A percentile compares a stretch with the other conserved stretches of the same genome.
Evolutionary conservation across 1,140 invertebrate genomes (phyloP).

Genomic region (Drosophila bocki): DNA sequence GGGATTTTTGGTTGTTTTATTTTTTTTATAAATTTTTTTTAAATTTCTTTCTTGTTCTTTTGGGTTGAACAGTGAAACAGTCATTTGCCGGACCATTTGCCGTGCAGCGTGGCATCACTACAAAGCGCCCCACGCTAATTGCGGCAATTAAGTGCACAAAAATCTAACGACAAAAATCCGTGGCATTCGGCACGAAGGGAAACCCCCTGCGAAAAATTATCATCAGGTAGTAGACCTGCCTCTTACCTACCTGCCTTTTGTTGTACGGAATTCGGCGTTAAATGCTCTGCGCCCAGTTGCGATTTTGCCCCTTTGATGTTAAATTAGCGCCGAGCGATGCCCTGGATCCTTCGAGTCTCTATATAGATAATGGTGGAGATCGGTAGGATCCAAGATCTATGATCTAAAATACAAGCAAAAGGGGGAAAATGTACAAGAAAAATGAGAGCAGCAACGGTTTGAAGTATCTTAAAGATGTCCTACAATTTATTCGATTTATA

Average conservation of each 20-base stretch:
- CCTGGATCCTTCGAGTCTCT: slow-evolving; percentile 5
- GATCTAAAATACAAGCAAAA: slow-evolving; percentile 46
- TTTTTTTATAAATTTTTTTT: not conserved
- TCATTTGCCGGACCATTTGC: slow-evolving; percentile 72
- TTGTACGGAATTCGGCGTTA: slow-evolving; percentile 74
- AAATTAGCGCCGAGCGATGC: slow-evolving; percentile 62
- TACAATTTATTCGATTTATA: not conserved
- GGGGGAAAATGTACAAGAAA: slow-evolving; percentile 28
- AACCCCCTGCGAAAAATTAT: not conserved
- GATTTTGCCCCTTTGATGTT: slow-evolving; percentile 70
- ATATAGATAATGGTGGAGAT: slow-evolving; percentile 8
- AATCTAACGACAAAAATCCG: slow-evolving; percentile 76
- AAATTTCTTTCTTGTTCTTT: not conserved
- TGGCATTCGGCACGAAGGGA: slow-evolving; percentile 3
- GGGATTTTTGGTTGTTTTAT: slow-evolving; percentile 1
- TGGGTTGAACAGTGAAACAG: slow-evolving; percentile 1
- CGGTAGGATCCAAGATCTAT: not conserved
- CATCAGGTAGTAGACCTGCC: not conserved
- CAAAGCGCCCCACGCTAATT: slow-evolving; percentile 81
- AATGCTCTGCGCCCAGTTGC: slow-evolving; percentile 81
- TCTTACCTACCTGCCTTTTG: slow-evolving; percentile 57
- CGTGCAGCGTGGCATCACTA: slow-evolving; percentile 77
- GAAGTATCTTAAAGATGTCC: not conserved
- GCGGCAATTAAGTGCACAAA: slow-evolving; percentile 78
- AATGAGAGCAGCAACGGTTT: slow-evolving; percentile 18